Evolutionary conservation across 2,888 invertebrate genomes (phyloP), one percentile per base, ranked within the genome.

Genomic region (Cosmopolites sordidus): DNA sequence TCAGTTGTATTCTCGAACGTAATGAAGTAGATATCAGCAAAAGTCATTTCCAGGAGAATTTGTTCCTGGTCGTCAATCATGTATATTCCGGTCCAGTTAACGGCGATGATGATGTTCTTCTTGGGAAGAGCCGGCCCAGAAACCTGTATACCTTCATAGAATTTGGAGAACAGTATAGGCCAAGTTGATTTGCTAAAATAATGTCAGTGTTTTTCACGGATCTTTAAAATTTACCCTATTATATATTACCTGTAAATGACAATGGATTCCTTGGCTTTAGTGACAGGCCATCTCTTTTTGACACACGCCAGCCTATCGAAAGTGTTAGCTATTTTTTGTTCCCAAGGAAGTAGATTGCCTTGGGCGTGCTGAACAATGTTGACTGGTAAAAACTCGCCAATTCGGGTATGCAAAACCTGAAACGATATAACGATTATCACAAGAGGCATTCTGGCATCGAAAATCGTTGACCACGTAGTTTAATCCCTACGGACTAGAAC

Each of bases 51-150:
- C 33, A 93, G 76, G 40, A 96, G 78, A 59, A 96, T 89, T 71
- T 90, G 89, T 72, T 96, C 95, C 63, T 89, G 83, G 72, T 94
- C 91, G 73, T 95, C 94, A 0, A 94, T 89, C 49, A 96, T 86
- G 67, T 89, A 94, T 47, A 96, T 83, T 1, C 96, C 96, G 0
- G 89, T 90, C 84, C 93, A 93, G 74, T 97, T 97, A 2, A 97
- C 84, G 2, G 95, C 96, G 58, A 97, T 86, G 48, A 97, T 91
- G 15, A 94, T 82, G 63, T 92, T 85, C 62, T 84, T 81, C 61
- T 80, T 82, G 5, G 78, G 76, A 5, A 87, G 77, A 18, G 79
- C 77, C 0, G 86, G 83, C 9, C 88, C 89, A 56, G 84, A 83
- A 42, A 83, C 74, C 69, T 86, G 86, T n/a, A 87, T 79, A 0